Conservation (phyloP, 23 tunicate species). For the Halocynthia roretzi region DNA sequence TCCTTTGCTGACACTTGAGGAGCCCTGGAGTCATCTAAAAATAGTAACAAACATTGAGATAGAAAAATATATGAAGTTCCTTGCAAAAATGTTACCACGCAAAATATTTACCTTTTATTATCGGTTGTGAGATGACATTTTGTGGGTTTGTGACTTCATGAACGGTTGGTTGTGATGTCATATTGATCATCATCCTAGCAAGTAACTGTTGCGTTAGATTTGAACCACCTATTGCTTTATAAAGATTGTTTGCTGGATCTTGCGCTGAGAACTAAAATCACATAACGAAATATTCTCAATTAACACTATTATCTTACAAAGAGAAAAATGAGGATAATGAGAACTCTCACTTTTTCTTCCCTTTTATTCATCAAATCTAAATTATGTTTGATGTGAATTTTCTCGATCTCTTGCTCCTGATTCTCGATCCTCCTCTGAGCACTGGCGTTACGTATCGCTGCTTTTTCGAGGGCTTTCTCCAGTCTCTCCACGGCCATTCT, state of each 20-base stretch:
- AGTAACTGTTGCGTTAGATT: conserved; percentile 39
- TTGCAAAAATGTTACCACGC: too few species aligned
- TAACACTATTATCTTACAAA: too few species aligned
- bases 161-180: conserved; percentile 28
- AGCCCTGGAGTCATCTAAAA: too few species aligned
- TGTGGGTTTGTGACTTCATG: background rate
- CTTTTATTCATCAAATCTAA: conserved; percentile 64
- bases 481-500: conserved; percentile 57
- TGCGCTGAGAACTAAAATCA: too few species aligned
- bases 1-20: too few species aligned
- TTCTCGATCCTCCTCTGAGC: conserved; percentile 51
- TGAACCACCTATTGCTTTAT: background rate
- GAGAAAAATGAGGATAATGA: background rate
- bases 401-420: conserved; percentile 60
- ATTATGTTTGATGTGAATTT: conserved; percentile 48
- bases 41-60: too few species aligned
- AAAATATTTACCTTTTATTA: too few species aligned
- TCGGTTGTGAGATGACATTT: too few species aligned
- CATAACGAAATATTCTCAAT: too few species aligned
- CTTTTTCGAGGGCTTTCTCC: conserved; percentile 61
- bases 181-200: conserved; percentile 46
- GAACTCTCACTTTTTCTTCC: background rate
- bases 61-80: too few species aligned
- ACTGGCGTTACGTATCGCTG: conserved; percentile 51
- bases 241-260: too few species aligned